Base-by-base conservation (phyloP, 1,140 invertebrate genomes). In the Temnothorax curvispinosus region DNA sequence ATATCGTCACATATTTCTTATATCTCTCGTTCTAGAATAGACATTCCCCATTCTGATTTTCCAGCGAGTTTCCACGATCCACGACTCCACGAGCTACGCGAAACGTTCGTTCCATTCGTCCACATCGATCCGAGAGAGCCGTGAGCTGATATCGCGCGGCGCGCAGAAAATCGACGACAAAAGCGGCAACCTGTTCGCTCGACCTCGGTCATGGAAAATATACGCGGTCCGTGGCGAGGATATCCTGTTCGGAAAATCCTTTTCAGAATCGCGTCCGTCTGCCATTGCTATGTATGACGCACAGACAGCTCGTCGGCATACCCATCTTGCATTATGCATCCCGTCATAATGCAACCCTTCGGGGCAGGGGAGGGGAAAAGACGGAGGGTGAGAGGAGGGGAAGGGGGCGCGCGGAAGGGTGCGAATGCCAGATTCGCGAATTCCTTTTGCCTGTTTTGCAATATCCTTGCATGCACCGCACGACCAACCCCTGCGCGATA, bases 281-380 rank as follows among this genome's bases (percentile, higher is more conserved):
- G 76, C 64, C 88, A 91, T 91, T 90, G 89, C 89, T 91, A 91
- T 91, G 89, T 91, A 91, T 91, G 87, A 90, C 88, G 89, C 81
- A 88, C 89, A 60, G 86, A 64, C 86, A 75, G 84, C 80, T 84
- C 69, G 80, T 84, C 69, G 71, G 58, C 88, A 54, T 89, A 86
- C 89, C 84, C 89, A 86, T 52, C 87, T 88, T 91, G 90, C 90
- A 91, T 91, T 90, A 91, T 91, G 90, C 90, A 91, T 91, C 78
- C 77, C 77, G 89, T 91, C 78, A 90, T 91, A 88, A 91, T 88
- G 90, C 87, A 84, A 91, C 75, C 85, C 84, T 88, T 74, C 67
- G 64, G 88, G 80, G 82, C 65, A 41, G 44, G 35, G 67, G 32
- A n/a, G 52, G 65, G 65, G 47, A 44, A 64, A 7, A 32, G 21